Base-by-base conservation (phyloP, 2,113 vertebrate species). In the Zapornia atra region DNA sequence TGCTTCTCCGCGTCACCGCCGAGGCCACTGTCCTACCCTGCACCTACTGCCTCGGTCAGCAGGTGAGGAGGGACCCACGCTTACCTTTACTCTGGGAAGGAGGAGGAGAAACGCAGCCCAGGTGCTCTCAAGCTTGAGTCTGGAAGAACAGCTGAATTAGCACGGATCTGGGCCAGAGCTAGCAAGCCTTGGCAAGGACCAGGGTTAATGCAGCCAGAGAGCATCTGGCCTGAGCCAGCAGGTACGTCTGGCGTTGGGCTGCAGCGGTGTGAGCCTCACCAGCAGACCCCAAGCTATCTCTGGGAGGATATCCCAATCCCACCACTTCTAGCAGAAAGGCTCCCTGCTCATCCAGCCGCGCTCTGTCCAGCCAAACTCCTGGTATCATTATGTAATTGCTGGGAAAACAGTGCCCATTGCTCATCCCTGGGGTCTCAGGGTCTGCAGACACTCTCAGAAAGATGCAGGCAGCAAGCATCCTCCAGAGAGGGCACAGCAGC, bases 351-450 rank as follows among this genome's bases (percentile, higher is more conserved):
- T 36, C 7, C 59, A 10, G 61, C 33, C 29, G 21, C 1, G 2
- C 26, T 34, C n/a, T 31, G 72, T 22, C 24, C 76, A 53, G 53
- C 38, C 2, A 1, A n/a, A 11, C 28, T 56, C 61, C 40, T 1
- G 31, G 31, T 4, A 12, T 36, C 1, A 1, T 0, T 64, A 17
- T 1, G 1, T 3, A 13, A 46, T 0, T 5, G 0, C 25, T 1
- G 5, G 60, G 34, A 71, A 64, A 50, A 9, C 9, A 1, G 0
- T 22, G 24, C 38, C 68, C 46, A 34, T 1, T 1, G 0, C 73
- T 42, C 26, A 1, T 7, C 69, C 68, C 85, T 2, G 76, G 15
- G 26, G 6, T 61, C 31, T 48, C 33, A 3, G 36, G 34, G 12
- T 20, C 38, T 21, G 48, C 65, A 17, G 46, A 12, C 1, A 2